phyloP scores from a whole-genome alignment of 2,888 invertebrate genomes.

The Drosophila borborema region DNA sequence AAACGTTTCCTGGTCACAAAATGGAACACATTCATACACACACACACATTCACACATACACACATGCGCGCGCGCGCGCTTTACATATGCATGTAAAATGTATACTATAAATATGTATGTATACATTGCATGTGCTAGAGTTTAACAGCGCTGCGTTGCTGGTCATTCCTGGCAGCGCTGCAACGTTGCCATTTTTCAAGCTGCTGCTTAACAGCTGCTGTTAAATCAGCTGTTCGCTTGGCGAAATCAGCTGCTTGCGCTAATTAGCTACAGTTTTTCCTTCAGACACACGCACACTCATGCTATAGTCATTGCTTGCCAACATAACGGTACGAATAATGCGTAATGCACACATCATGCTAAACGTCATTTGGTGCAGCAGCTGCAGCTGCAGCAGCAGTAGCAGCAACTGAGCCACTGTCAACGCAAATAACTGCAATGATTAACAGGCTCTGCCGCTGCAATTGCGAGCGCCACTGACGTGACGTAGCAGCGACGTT shows the following conservation, averaged over 20 bases:
- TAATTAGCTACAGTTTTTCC: constrained; percentile 18
- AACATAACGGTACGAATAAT: constrained; percentile 11
- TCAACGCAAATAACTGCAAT: constrained; percentile 26
- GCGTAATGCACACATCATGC: constrained; percentile 6
- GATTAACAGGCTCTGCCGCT: constrained; percentile 29
- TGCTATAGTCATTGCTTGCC: neutral
- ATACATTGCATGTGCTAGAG: neutral
- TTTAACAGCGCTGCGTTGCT: constrained; percentile 28
- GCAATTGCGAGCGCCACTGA: constrained; percentile 22
- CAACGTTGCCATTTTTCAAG: constrained; percentile 41
- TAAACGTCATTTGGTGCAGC: constrained; percentile 19
- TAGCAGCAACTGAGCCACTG: constrained; percentile 14
- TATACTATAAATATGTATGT: neutral
- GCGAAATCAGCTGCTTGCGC: constrained; percentile 41
- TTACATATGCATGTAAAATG: constrained; percentile 16
- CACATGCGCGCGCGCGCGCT: neutral
- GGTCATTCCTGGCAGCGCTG: constrained; percentile 11
- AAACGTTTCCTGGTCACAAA: constrained; percentile 48
- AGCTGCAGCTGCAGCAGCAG: constrained; percentile 5
- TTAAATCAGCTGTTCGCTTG: constrained; percentile 58
- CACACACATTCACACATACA: neutral
- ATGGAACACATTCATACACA: constrained; percentile 16
- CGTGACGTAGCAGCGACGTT: constrained; percentile 53
- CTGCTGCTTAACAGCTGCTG: constrained; percentile 53
- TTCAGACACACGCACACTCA: neutral